These are phyloP conservation scores for Blastobasis adustella DNA, from an alignment of 2,888 invertebrate species.

Conservation along the genomic window DNA sequence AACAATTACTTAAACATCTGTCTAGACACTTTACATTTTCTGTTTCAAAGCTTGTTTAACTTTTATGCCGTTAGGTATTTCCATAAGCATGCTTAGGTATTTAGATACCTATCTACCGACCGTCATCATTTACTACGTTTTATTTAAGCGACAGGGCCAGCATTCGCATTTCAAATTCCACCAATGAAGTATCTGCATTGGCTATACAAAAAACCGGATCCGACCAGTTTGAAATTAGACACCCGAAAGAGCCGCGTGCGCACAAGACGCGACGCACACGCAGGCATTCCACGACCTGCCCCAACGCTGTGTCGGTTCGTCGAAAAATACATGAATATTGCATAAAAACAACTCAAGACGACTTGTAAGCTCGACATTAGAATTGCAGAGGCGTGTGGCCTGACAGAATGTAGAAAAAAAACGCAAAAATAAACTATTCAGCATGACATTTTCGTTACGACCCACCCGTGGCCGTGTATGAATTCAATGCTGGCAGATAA, in stretches of 20 bases:
- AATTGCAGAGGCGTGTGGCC: slow-evolving; percentile 23
- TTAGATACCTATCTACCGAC: no score
- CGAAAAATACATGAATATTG: slow-evolving; percentile 31
- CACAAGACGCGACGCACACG: slow-evolving; percentile 18
- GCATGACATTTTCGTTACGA: slow-evolving; percentile 48
- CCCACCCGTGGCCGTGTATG: slow-evolving; percentile 18
- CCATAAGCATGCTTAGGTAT: no score
- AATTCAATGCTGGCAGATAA: slow-evolving; percentile 49
- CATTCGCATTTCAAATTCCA: neutral
- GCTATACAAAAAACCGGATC: slow-evolving; percentile 28
- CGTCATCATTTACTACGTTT: no score
- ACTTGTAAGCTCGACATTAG: slow-evolving; percentile 22
- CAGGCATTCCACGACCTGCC: slow-evolving; percentile 47
- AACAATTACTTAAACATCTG: no score
- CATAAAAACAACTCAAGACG: slow-evolving; percentile 29
- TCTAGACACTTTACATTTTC: no score
- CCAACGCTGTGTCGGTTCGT: slow-evolving; percentile 28
- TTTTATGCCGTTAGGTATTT: no score
- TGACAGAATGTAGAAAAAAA: slow-evolving; percentile 30
- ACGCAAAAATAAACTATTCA: no score
- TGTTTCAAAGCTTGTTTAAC: no score
- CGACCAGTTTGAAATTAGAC: slow-evolving; percentile 53
- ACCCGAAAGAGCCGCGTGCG: slow-evolving; percentile 48
- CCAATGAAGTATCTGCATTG: neutral
- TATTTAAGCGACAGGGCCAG: no score